These are phyloP conservation scores for Eueremaeus valkanovi DNA, from an alignment of 2,888 invertebrate genomes.

Conservation along the genomic window DNA sequence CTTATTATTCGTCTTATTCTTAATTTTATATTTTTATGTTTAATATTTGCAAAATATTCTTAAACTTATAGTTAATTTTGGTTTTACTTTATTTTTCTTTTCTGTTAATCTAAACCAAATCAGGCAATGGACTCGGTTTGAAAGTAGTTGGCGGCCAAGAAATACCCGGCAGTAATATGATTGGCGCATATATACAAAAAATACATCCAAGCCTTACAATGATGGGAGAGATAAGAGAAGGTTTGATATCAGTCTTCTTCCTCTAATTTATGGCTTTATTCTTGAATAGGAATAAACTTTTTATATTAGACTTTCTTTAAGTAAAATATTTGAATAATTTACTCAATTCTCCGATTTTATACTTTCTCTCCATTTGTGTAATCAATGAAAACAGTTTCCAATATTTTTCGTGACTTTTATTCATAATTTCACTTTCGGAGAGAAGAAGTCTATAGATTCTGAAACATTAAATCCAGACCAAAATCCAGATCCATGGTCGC, in stretches of 20 bases:
- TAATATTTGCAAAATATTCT: background rate
- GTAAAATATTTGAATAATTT: too few relatives aligned
- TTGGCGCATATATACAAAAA: slow-evolving; percentile 60
- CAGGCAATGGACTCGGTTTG: slow-evolving; percentile 59
- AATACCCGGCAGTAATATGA: slow-evolving; percentile 55
- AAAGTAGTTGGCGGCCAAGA: slow-evolving; percentile 61
- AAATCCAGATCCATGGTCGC: too few relatives aligned
- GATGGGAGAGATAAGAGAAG: slow-evolving; percentile 60
- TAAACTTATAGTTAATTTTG: background rate
- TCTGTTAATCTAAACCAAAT: background rate
- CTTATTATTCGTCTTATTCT: background rate
- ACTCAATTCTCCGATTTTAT: too few relatives aligned
- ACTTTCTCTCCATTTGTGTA: too few relatives aligned
- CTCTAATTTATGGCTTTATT: background rate
- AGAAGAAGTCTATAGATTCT: too few relatives aligned
- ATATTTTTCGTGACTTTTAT: too few relatives aligned
- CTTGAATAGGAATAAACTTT: too few relatives aligned
- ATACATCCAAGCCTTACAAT: slow-evolving; percentile 59
- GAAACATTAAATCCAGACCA: too few relatives aligned
- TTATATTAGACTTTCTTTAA: too few relatives aligned
- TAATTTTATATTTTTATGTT: background rate
- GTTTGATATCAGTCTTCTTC: slow-evolving; percentile 51
- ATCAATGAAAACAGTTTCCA: too few relatives aligned
- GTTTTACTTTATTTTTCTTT: background rate
- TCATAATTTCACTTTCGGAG: too few relatives aligned